Evolutionary conservation across 2,888 invertebrate species (phyloP).

Genomic region (Watsonalla binaria): DNA sequence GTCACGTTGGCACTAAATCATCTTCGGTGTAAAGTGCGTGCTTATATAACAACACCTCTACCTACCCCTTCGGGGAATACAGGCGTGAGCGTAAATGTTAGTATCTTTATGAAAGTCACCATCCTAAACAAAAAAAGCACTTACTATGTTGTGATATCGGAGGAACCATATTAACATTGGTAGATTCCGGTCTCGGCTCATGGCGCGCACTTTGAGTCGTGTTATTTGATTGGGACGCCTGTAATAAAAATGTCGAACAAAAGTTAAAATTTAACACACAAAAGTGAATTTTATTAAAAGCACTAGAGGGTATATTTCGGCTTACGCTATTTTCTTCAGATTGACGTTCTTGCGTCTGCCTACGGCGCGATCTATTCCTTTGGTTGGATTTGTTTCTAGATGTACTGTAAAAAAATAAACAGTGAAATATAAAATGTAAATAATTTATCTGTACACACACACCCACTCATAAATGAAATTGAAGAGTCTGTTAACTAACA

Average conservation of each 20-base stretch:
- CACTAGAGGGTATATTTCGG: not conserved
- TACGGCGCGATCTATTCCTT: conserved; percentile 54
- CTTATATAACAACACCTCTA: too few relatives aligned
- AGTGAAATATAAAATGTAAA: not conserved
- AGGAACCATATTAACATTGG: conserved; percentile 62
- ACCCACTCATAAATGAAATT: too few relatives aligned
- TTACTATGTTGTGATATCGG: conserved; percentile 57
- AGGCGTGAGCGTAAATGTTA: too few relatives aligned
- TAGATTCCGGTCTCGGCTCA: conserved; percentile 50
- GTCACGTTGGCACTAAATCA: too few relatives aligned
- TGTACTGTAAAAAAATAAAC: conserved; percentile 33
- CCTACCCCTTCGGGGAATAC: too few relatives aligned
- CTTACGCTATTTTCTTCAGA: conserved; percentile 56
- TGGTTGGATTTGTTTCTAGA: conserved; percentile 68
- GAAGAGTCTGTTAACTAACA: too few relatives aligned
- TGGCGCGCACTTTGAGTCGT: conserved; percentile 47
- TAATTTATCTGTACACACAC: too few relatives aligned
- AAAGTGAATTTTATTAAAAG: not conserved
- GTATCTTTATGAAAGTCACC: too few relatives aligned
- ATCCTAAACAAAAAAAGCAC: conserved; percentile 8
- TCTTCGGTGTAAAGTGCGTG: too few relatives aligned
- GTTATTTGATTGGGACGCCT: conserved; percentile 48
- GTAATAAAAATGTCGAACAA: conserved; percentile 8
- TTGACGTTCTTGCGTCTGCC: conserved; percentile 56
- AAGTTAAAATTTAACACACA: too few relatives aligned